Percentiles rank a stretch among this genome's conserved stretches.
These are phyloP conservation scores for Pseudoips prasinana DNA, from an alignment of 2,888 invertebrate species.

Conservation along the genomic window DNA sequence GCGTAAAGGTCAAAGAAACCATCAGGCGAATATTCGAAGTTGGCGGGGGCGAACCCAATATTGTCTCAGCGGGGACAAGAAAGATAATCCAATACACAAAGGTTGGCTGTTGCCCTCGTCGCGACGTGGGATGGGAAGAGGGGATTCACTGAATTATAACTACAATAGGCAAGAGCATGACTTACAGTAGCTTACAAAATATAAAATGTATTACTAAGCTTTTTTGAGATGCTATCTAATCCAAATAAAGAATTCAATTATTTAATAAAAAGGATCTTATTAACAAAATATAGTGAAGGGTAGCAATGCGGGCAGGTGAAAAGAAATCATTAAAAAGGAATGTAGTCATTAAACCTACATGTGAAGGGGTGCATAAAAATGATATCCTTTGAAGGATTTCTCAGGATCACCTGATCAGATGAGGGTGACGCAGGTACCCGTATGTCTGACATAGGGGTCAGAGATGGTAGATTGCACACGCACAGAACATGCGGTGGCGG, in stretches of 20 bases:
- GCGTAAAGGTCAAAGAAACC: constrained; percentile 66
- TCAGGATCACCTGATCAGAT: constrained; percentile 63
- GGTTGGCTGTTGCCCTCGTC: constrained; percentile 33
- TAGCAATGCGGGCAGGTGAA: constrained; percentile 68
- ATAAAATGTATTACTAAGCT: constrained; percentile 21
- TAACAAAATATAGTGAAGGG: constrained; percentile 45
- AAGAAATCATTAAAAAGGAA: constrained; percentile 60
- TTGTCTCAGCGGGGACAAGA: constrained; percentile 57
- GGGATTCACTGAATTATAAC: constrained; percentile 27
- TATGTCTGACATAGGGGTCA: constrained; percentile 37
- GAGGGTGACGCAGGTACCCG: constrained; percentile 65
- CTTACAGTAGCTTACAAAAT: constrained; percentile 18
- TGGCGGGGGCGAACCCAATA: constrained; percentile 62
- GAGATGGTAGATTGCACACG: constrained; percentile 20
- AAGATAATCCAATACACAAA: constrained; percentile 62
- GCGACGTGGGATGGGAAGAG: constrained; percentile 30
- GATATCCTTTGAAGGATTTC: constrained; percentile 41
- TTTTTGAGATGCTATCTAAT: constrained; percentile 38
- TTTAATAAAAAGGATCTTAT: constrained; percentile 38
- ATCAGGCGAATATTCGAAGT: constrained; percentile 52
- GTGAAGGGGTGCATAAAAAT: constrained; percentile 62
- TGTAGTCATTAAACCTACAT: constrained; percentile 50
- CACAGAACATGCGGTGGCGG: constrained; percentile 12
- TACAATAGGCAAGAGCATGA: constrained; percentile 28
- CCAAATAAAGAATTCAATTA: constrained; percentile 40